Evolutionary conservation across 1,140 invertebrate genomes (phyloP).

Genomic region (Yoshiicerus persimilis): DNA sequence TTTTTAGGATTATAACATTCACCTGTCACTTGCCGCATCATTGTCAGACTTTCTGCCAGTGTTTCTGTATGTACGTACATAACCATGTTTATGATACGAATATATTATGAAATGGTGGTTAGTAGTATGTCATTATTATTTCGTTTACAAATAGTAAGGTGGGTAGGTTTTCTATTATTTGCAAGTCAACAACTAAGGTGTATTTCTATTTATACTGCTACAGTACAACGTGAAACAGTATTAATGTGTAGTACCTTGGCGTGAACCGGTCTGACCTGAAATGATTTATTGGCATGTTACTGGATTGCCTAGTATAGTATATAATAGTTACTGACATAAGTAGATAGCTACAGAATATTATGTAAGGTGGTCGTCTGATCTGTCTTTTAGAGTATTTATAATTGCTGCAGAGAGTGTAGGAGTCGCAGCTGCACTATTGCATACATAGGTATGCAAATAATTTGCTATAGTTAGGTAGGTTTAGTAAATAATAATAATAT

Average conservation of each 20-base stretch:
- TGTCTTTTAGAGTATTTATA: neutral
- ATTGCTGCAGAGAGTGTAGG: neutral
- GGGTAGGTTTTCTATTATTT: no score
- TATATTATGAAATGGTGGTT: neutral
- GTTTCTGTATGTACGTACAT: neutral
- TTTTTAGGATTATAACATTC: neutral
- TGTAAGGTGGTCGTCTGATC: neutral
- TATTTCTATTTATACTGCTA: no score
- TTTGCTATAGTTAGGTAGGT: neutral
- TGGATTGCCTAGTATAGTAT: neutral
- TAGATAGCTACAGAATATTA: neutral
- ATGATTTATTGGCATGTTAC: neutral
- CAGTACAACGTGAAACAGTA: neutral
- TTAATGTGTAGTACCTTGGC: neutral
- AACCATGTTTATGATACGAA: neutral
- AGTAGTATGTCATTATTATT: neutral
- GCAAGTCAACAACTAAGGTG: no score
- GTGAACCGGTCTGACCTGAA: neutral
- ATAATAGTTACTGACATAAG: neutral
- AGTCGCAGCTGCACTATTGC: neutral
- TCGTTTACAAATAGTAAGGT: neutral
- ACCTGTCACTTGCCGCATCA: neutral
- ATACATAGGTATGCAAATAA: neutral
- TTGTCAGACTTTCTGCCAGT: neutral
- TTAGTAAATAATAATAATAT: neutral